These are phyloP conservation scores for Calyptomena viridis DNA, from an alignment of 2,113 vertebrate genomes.

Conservation along the genomic window DNA sequence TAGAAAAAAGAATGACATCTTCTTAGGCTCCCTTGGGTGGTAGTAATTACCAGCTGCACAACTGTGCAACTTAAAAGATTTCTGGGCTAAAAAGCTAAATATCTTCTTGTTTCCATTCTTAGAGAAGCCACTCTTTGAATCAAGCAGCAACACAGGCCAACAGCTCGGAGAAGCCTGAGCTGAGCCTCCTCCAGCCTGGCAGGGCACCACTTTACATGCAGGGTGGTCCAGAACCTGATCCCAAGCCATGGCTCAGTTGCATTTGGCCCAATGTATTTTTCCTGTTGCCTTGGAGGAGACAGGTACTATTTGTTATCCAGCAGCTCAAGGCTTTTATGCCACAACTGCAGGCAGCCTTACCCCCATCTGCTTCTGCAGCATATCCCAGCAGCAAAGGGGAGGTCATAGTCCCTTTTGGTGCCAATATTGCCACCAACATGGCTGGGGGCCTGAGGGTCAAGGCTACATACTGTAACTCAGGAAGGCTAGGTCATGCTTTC, in stretches of 20 bases:
- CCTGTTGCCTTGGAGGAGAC: not conserved
- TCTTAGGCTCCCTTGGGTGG: conserved; percentile 11
- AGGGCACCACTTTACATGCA: accelerated
- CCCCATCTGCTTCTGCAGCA: not conserved
- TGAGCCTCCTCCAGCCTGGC: not conserved
- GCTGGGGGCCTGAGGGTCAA: not conserved
- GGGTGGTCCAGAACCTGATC: not conserved
- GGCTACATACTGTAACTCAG: not conserved
- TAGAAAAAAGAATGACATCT: not conserved
- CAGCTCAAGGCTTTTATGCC: not conserved
- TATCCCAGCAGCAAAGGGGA: not conserved
- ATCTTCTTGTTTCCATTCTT: not conserved
- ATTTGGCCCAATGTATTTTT: not conserved
- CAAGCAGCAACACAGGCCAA: not conserved
- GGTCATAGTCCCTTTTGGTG: not conserved
- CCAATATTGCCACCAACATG: not conserved
- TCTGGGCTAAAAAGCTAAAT: not conserved
- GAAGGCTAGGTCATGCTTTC: not conserved
- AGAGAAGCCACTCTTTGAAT: not conserved
- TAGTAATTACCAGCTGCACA: conserved; percentile 22
- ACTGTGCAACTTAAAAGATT: not conserved
- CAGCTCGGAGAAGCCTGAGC: not conserved
- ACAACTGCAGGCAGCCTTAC: not conserved
- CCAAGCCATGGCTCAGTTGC: not conserved
- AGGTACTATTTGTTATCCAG: not conserved